These are phyloP conservation scores for Lysandra bellargus DNA, from an alignment of 2,888 invertebrate genomes.

Conservation along the genomic window DNA sequence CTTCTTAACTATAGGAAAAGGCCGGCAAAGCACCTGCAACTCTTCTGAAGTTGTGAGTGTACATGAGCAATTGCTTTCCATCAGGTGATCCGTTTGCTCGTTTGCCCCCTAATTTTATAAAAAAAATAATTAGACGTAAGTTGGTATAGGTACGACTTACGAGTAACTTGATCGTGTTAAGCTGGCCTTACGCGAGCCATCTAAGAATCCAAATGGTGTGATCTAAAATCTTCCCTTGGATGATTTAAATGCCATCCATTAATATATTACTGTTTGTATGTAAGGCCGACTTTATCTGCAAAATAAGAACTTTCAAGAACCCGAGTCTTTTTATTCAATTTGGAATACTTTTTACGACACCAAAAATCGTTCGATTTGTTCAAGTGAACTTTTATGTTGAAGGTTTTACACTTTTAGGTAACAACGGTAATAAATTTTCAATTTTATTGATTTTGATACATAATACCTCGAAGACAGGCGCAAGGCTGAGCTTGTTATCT, in stretches of 20 bases:
- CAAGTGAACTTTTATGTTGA: constrained; percentile 24
- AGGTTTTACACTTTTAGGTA: constrained; percentile 33
- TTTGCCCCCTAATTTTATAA: too few relatives aligned
- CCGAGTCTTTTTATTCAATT: background rate
- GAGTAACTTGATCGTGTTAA: background rate
- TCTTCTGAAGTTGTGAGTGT: too few relatives aligned
- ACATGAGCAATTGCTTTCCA: too few relatives aligned
- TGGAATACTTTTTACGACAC: background rate
- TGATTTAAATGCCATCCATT: too few relatives aligned
- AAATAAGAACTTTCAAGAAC: background rate
- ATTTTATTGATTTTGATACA: constrained; percentile 31
- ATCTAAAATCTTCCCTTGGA: background rate
- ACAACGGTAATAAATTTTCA: constrained; percentile 30
- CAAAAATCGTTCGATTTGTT: constrained; percentile 7
- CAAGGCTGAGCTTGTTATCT: background rate
- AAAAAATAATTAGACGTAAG: too few relatives aligned
- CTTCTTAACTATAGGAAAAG: too few relatives aligned
- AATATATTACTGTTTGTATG: too few relatives aligned
- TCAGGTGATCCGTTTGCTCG: too few relatives aligned
- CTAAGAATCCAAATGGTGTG: background rate
- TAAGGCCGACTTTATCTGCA: background rate
- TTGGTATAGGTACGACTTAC: too few relatives aligned
- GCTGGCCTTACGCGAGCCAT: background rate
- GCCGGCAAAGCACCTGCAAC: too few relatives aligned
- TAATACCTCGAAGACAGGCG: background rate